Evolutionary conservation across 2,113 vertebrate genomes (phyloP).

Genomic region (Copsychus sechellarum): DNA sequence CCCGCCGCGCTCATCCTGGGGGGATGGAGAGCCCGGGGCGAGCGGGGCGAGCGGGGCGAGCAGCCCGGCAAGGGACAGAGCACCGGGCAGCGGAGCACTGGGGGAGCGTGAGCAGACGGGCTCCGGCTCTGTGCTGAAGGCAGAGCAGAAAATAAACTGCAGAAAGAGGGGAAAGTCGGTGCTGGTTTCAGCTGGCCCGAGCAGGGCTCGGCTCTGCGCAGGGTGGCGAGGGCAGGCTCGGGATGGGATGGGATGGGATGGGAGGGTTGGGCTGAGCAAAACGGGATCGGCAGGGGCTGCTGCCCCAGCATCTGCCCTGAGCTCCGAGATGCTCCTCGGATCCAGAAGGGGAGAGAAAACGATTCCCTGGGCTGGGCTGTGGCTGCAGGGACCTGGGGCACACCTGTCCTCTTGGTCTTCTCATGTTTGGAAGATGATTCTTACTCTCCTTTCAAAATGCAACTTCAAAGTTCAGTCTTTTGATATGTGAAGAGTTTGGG

Average conservation of each 20-base stretch:
- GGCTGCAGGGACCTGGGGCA: neutral
- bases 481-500: neutral
- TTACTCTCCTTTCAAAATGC: neutral
- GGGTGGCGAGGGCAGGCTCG: neutral
- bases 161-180: neutral
- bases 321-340: neutral
- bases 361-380: neutral
- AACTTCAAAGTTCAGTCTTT: neutral
- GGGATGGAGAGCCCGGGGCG: neutral
- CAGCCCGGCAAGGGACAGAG: neutral
- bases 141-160: constrained; percentile 27
- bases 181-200: neutral
- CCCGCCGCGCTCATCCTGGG: fast-evolving
- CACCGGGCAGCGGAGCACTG: neutral
- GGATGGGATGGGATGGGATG: neutral
- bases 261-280: fast-evolving
- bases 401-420: too few relatives aligned
- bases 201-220: neutral
- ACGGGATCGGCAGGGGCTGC: too few relatives aligned
- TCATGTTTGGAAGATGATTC: fast-evolving
- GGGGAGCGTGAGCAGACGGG: neutral
- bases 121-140: neutral
- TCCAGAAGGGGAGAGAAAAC: fast-evolving
- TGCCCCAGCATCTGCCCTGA: neutral
- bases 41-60: neutral